Evolutionary conservation across 1,140 invertebrate genomes (phyloP), one percentile per base, ranked within the genome.

Genomic region (Procambarus clarkii): DNA sequence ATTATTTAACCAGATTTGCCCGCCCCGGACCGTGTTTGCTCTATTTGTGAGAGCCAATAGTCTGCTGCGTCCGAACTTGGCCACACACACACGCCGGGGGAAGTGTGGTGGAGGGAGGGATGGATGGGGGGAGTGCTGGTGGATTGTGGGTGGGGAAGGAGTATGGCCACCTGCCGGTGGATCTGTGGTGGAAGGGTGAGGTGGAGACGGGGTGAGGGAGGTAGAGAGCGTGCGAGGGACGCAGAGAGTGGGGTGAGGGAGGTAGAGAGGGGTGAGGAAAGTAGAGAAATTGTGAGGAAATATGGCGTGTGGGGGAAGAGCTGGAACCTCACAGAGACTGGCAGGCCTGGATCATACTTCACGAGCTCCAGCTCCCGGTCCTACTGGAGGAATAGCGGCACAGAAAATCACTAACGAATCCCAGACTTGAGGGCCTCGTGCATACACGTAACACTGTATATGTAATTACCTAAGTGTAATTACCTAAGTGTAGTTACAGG

Each of bases 21-120:
- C 87, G 78, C 87, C 87, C 87, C 87, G 87, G 60, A 82, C 87
- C 13, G n/a, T 88, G 87, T 88, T 88, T 88, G 87, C 87, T 88
- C 87, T 88, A 88, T 88, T 88, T 88, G 87, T 88, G 87, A 88
- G 87, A 81, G 87, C 87, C 87, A 88, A 88, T 88, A 88, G 87
- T 82, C 60, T 46, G 87, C 77, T 46, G 87, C 79, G 87, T 88
- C 58, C 87, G 87, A 88, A 88, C 50, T 44, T 54, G 60, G 80
- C 71, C 60, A 86, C 34, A 15, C 18, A n/a, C 46, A 50, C 11
- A 15, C 5, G 44, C 21, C 46, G 46, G 11, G 21, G 78, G 21
- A 34, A 9, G 2, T 80, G 48, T 50, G 46, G 44, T 11, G 44
- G 46, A n/a, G 78, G 21, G 77, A 48, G 77, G 15, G 45, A 45